Base-by-base conservation (phyloP, 2,113 vertebrate species). In the Stigmatopora argus region DNA sequence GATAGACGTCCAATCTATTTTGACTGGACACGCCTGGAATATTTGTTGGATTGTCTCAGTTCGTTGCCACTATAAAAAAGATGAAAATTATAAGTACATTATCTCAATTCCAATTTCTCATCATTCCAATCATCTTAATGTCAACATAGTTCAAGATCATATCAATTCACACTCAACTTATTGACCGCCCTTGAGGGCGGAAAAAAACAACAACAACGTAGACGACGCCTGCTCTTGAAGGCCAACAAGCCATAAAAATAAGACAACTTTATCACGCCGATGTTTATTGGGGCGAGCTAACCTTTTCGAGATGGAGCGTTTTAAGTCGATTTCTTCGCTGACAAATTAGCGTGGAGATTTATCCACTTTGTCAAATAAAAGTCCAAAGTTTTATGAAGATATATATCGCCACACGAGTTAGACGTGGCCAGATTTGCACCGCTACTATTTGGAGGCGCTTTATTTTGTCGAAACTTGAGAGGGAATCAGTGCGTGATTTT, bases 321-420 rank as follows among this genome's bases (percentile, higher is more conserved):
- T 61, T 44, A 38, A 23, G 13, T 8, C 10, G 12, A 34, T 35
- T 60, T 44, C 58, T 61, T 13, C 6, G 13, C 41, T 61, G 59
- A 61, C 59, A 61, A 61, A 61, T 61, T 45, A 45, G 59, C 44
- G 59, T 9, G 19, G 23, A 61, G 59, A 61, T 61, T 61, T 61
- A 61, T 61, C 38, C 59, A 45, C 38, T 45, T 45, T 44, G 59
- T 61, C 59, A 61, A 61, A 46, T 61, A 61, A 61, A 61, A 61
- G 41, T 61, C 38, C 41, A 23, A 14, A 44, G 34, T 60, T 60
- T 61, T 61, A 45, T 23, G 38, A 61, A 61, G 59, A 61, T 45
- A 61, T 45, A 61, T 61, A 61, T 61, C 41, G 41, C 14, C 9
- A 9, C 4, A 14, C 17, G 9, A 18, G 11, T 21, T 53, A 1